Base-by-base conservation (phyloP, 2,888 invertebrate species). In the Drosophila greeni region DNA sequence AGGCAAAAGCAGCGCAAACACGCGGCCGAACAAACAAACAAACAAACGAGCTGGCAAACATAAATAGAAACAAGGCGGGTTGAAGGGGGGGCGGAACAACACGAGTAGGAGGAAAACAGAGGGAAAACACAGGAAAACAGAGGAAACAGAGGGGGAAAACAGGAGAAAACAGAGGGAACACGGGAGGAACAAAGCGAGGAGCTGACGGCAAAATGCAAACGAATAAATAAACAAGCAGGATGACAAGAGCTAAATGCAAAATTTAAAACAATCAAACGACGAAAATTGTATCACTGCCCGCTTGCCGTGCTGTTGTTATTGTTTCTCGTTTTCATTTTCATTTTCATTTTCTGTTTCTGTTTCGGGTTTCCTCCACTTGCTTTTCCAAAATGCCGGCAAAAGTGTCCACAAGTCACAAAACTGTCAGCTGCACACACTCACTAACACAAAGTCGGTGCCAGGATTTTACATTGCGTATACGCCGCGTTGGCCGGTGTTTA, bases 251-350 rank as follows among this genome's bases (percentile, higher is more conserved):
- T 61, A 60, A 69, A 59, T 66, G 42, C 70, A 67, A 53, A 69
- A 67, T 67, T 69, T 69, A 67, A 69, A 67, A 70, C 48, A 70
- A 61, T 70, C 62, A 70, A 70, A 48, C 33, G 67, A 49, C 34
- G 49, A 42, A 58, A 58, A 58, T 57, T 33, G 24, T 57, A 24
- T 57, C 29, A 24, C 24, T 4, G 42, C 11, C 11, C n/a, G 9
- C 24, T 9, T 42, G 23, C 16, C 43, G 43, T 31, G n/a, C n/a
- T n/a, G 26, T 40, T 59, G 59, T 29, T 60, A 58, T 58, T 58
- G 60, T 58, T 59, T 26, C 54, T 26, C 54, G 24, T 18, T 53
- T 52, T 26, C 33, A 18, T 24, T 53, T 31, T 31, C 29, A 7
- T 16, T 54, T 55, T n/a, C 26, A 5, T 2, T 33, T 26, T 26